A percentile compares a stretch with the other conserved stretches of the same genome.
These are phyloP conservation scores for Pecten maximus DNA, from an alignment of 2,888 invertebrate genomes.

Conservation along the genomic window DNA sequence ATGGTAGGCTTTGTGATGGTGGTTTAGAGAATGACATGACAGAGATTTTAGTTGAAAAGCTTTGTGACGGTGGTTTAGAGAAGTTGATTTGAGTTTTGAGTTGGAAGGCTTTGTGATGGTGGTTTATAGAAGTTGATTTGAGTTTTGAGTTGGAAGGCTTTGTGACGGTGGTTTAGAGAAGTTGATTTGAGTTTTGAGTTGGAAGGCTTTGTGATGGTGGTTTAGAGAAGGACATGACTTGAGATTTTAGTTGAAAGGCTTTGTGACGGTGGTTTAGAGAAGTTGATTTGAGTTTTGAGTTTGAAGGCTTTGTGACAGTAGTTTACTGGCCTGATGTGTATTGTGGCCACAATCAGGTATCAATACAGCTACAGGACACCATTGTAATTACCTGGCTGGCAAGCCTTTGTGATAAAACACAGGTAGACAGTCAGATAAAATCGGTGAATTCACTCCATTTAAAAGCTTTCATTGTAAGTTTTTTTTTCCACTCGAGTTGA, in stretches of 20 bases:
- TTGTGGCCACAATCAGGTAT: not conserved
- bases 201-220: too few relatives aligned
- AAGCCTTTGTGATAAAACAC: constrained; percentile 9
- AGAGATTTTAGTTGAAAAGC: not conserved
- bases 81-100: too few relatives aligned
- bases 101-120: too few relatives aligned
- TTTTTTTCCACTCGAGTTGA: constrained; percentile 11
- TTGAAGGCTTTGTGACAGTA: not conserved
- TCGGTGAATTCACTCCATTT: constrained; percentile 10
- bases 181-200: too few relatives aligned
- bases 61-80: too few relatives aligned
- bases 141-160: too few relatives aligned
- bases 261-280: not conserved
- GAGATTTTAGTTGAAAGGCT: not conserved
- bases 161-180: too few relatives aligned
- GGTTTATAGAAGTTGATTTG: too few relatives aligned
- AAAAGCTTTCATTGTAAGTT: constrained; percentile 26
- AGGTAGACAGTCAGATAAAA: not conserved
- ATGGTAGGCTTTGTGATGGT: too few relatives aligned
- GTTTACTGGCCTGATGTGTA: not conserved
- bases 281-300: too few relatives aligned
- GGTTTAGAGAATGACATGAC: too few relatives aligned
- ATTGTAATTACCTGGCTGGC: not conserved
- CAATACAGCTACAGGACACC: constrained; percentile 16
- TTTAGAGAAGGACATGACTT: too few relatives aligned